Evolutionary conservation across 2,888 invertebrate species (phyloP).

Genomic region (Pheosia gnoma): DNA sequence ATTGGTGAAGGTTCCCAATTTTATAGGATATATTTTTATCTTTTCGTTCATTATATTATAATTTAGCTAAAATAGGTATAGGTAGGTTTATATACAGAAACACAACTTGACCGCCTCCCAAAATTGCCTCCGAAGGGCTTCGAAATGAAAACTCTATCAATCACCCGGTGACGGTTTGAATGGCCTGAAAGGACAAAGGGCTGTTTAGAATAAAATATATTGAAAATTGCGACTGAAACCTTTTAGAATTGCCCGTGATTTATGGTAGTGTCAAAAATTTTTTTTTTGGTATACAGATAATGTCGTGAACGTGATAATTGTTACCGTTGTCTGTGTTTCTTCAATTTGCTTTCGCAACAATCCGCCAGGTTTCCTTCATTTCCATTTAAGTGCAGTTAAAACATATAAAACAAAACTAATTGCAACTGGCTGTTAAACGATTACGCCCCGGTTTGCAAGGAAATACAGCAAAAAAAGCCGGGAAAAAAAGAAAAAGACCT

Average conservation of each 20-base stretch:
- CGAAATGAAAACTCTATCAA: constrained; percentile 55
- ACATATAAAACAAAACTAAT: constrained; percentile 17
- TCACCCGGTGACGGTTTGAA: constrained; percentile 57
- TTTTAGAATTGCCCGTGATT: constrained; percentile 26
- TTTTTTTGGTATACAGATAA: too few species aligned
- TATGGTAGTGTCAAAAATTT: constrained; percentile 14
- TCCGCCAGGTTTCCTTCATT: constrained; percentile 14
- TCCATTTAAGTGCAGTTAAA: constrained; percentile 40
- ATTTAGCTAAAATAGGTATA: too few species aligned
- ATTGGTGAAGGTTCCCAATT: too few species aligned
- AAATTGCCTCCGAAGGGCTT: constrained; percentile 47
- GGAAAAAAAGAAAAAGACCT: constrained; percentile 16
- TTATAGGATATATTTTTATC: too few species aligned
- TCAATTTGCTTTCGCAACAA: not conserved
- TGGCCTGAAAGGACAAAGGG: constrained; percentile 51
- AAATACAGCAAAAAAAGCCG: constrained; percentile 25
- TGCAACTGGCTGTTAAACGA: constrained; percentile 34
- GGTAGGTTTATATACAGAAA: not conserved
- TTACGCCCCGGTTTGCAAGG: constrained; percentile 32
- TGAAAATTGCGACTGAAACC: constrained; percentile 35
- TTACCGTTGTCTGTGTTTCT: too few species aligned
- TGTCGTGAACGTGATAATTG: too few species aligned
- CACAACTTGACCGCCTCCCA: constrained; percentile 22
- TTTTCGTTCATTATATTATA: too few species aligned
- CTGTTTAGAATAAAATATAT: constrained; percentile 54